Base-by-base conservation (phyloP, 2,888 invertebrate genomes). In the Cataglyphis cursor region DNA sequence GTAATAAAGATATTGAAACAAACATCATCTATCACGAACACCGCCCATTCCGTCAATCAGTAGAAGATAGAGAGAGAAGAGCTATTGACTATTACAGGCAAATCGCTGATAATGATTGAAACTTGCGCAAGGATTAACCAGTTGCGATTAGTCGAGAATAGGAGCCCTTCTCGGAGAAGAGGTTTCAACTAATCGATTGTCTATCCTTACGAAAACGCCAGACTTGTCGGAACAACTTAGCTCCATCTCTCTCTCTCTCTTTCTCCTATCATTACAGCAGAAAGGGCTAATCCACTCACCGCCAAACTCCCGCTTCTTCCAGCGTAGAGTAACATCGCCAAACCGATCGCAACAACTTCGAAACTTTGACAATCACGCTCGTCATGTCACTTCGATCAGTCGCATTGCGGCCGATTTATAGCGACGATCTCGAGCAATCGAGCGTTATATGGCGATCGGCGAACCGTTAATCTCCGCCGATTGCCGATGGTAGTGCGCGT, bases 401-500 rank as follows among this genome's bases (percentile, higher is more conserved):
- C 54, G 21, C 44, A 31, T 28, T n/a, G 21, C 75, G 28, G 41
- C 65, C 51, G 38, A 18, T 38, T 62, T 74, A 44, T 28, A n/a
- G 24, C 35, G 10, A 61, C 82, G 48, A 64, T 64, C 65, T 15
- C 83, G 83, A 59, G 28, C 80, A 82, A 83, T 80, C 68, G 48
- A 28, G 62, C 75, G 38, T 48, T n/a, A 62, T 70, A 76, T 48
- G 59, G 18, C n/a, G 35, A 68, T 59, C 65, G 83, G 24, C 81
- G 82, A 65, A 74, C 84, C 88, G 86, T 86, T 86, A 83, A 70
- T 73, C 66, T 44, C 73, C 84, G 74, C 28, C 62, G 82, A 74
- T 80, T 64, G 64, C 38, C 18, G 38, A 85, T 83, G 75, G 72
- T 62, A 57, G 66, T 83, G 82, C 85, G 83, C 85, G 85, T 68